Base-by-base conservation (phyloP, 64 coral and sea anemone species). In the Trachythela sp. region DNA sequence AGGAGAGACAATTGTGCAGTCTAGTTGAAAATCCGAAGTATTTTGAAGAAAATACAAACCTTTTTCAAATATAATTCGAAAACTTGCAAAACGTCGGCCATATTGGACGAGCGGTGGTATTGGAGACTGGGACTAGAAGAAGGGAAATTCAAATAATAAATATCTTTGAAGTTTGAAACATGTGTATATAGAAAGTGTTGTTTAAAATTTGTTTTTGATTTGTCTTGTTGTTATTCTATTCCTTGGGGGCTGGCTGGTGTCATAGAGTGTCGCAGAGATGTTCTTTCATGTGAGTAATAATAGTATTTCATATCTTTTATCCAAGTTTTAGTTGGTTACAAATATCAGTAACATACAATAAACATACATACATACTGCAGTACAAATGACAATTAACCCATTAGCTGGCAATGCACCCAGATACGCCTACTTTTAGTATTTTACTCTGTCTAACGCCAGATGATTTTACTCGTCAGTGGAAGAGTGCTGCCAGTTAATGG, bases 251-350 rank as follows among this genome's bases (percentile, higher is more conserved):
- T 64, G 56, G 56, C 26, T 24, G 1, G 13, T 64, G 56, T n/a
- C 22, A n/a, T 64, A 9, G 26, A 0, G 20, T 27, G 20, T 26
- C 56, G 5, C 56, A 20, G 56, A 64, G 22, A 97, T 97, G 95
- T 97, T 97, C 45, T 97, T 94, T 48, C 95, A 97, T 84, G 95
- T 97, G 9, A 84, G 92, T 54, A 29, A n/a, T n/a, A n/a, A n/a
- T n/a, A n/a, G n/a, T 85, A 48, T 37, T 1, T 29, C 40, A 40
- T 17, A 43, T 42, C 33, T 26, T 45, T 45, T 4, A 45, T 45
- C 42, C 4, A 45, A 45, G 42, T 45, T n/a, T n/a, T n/a, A n/a
- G n/a, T n/a, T n/a, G n/a, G n/a, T n/a, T n/a, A n/a, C n/a, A n/a
- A n/a, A n/a, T n/a, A n/a, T n/a, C n/a, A n/a, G n/a, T n/a, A n/a